A percentile compares a stretch with the other conserved stretches of the same genome.
Conservation (phyloP, 2,888 invertebrate genomes). For the Stenotaenia linearis region DNA sequence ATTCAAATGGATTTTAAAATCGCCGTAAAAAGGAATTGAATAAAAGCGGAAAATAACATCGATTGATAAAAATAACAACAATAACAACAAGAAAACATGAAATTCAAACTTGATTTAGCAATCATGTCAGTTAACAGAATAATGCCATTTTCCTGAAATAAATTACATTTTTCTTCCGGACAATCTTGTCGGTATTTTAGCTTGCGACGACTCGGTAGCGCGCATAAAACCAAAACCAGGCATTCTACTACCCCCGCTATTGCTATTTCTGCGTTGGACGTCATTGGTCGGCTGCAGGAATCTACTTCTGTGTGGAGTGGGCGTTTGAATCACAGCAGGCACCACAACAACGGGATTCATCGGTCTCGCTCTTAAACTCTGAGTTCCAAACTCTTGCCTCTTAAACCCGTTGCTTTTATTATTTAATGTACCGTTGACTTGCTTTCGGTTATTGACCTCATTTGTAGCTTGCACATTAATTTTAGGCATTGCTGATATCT, state of each 20-base stretch:
- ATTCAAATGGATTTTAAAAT: background rate
- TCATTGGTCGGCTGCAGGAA: background rate
- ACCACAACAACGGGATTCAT: background rate
- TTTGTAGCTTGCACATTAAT: background rate
- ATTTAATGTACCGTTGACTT: background rate
- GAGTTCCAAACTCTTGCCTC: background rate
- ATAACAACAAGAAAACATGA: background rate
- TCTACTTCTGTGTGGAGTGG: background rate
- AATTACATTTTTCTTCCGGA: background rate
- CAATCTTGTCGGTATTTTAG: constrained; percentile 35
- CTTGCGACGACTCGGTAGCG: constrained; percentile 39
- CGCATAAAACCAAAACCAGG: constrained; percentile 38
- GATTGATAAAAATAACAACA: background rate
- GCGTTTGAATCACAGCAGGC: background rate
- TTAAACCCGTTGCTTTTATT: background rate
- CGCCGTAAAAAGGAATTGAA: background rate
- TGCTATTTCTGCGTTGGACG: background rate
- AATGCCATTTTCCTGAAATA: background rate
- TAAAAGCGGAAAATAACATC: background rate
- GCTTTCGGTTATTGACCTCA: background rate
- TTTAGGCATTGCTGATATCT: background rate
- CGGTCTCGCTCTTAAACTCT: background rate
- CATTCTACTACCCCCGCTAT: background rate
- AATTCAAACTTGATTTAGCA: background rate
- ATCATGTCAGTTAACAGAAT: background rate